A percentile compares a stretch with the other conserved stretches of the same genome.
These are phyloP conservation scores for Chrysomela aeneicollis DNA, from an alignment of 2,888 invertebrate genomes.

Conservation along the genomic window DNA sequence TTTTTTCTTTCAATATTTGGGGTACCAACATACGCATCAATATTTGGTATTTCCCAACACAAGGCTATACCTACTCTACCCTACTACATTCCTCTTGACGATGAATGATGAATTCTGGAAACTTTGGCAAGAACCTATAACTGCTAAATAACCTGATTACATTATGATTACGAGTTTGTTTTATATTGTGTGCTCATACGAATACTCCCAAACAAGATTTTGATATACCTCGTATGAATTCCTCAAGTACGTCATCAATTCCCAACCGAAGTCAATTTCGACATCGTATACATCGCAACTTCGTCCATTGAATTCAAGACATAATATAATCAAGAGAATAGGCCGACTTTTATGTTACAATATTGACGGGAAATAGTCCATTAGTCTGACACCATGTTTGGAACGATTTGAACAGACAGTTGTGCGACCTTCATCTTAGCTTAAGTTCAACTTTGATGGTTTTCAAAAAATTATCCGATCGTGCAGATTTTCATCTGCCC, in stretches of 20 bases:
- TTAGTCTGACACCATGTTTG: conserved; percentile 52
- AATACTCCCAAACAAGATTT: too few relatives aligned
- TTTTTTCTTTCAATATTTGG: too few relatives aligned
- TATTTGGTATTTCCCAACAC: too few relatives aligned
- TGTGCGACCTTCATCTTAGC: conserved; percentile 17
- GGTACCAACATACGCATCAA: too few relatives aligned
- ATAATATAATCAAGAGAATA: conserved; percentile 40
- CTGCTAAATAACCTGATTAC: too few relatives aligned
- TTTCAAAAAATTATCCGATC: conserved; percentile 23
- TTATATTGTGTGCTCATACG: too few relatives aligned
- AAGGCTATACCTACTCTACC: too few relatives aligned
- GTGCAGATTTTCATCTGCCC: background rate
- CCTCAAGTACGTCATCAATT: background rate
- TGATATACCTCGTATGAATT: too few relatives aligned
- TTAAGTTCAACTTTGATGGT: conserved; percentile 1
- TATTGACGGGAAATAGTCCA: conserved; percentile 57
- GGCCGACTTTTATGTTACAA: conserved; percentile 42
- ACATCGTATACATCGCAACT: conserved; percentile 9
- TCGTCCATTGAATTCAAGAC: conserved; percentile 32
- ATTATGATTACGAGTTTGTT: too few relatives aligned
- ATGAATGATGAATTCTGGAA: too few relatives aligned
- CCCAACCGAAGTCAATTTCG: background rate
- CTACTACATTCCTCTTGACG: too few relatives aligned
- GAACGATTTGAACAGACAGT: conserved; percentile 34
- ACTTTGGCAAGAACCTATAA: too few relatives aligned